Percentiles rank a stretch among this genome's conserved stretches.
Evolutionary conservation across 1,140 invertebrate species (phyloP).

Genomic region (Saccostrea cuccullata): DNA sequence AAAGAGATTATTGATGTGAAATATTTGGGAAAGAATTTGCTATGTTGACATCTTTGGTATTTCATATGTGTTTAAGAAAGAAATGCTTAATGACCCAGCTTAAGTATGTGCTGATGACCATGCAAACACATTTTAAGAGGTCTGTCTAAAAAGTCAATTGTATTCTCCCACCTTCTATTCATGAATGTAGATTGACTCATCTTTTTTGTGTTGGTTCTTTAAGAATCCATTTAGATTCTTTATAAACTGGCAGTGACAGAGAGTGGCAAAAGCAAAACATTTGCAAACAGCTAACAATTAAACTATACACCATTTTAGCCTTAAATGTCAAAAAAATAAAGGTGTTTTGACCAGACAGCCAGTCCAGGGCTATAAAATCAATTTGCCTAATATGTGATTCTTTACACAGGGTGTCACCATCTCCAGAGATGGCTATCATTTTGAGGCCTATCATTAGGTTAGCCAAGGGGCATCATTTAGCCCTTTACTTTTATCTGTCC

Average conservation of each 20-base stretch:
- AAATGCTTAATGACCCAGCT: neutral
- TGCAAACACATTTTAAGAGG: neutral
- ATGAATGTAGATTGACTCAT: neutral
- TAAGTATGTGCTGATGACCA: neutral
- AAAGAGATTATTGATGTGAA: neutral
- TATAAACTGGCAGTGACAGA: neutral
- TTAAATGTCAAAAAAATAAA: slow-evolving; percentile 5
- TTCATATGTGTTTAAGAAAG: neutral
- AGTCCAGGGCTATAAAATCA: neutral
- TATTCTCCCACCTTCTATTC: neutral
- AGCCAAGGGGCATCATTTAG: slow-evolving; percentile 23
- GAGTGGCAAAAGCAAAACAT: neutral
- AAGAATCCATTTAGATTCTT: slow-evolving; percentile 4
- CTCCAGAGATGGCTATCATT: neutral
- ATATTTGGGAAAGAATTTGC: neutral
- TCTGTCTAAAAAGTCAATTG: slow-evolving; percentile 11
- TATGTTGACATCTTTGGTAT: neutral
- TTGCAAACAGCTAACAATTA: neutral
- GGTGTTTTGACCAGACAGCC: neutral
- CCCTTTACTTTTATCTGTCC: slow-evolving; percentile 16
- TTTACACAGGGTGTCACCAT: slow-evolving; percentile 29
- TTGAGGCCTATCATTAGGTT: slow-evolving; percentile 13
- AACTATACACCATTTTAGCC: neutral
- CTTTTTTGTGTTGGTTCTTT: neutral
- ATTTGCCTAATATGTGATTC: neutral